Base-by-base conservation (phyloP, 2,113 vertebrate species). In the Vimba vimba region DNA sequence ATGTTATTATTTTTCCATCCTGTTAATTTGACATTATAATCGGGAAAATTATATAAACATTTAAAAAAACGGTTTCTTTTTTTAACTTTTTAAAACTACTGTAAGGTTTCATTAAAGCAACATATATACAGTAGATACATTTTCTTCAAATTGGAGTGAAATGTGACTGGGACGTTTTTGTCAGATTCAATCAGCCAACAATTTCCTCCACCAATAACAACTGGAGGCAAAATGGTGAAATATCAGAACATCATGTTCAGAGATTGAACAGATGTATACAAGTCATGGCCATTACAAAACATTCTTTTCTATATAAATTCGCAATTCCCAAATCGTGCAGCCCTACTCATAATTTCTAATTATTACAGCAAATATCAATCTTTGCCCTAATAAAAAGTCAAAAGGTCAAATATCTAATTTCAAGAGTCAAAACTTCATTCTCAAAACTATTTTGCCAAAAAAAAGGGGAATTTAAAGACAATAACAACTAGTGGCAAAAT, bases 181-280 rank as follows among this genome's bases (percentile, higher is more conserved):
- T 74, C 12, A 25, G 33, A 39, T 71, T 39, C 19, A 12, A 25
- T 15, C 10, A 15, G 10, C 4, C 4, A 0, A 6, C 9, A 47
- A 47, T 3, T 45, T 21, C 15, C 9, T 43, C 3, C 33, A 33
- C 33, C 36, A 80, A 39, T 47, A 62, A 64, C 15, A 62, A 64
- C n/a, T 39, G 3, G 52, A 33, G 50, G 50, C 27, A 77, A 33
- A 77, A 11, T 60, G 30, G 1, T 43, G 19, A 39, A 43, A 25
- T 9, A 80, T 64, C 23, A 64, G 75, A 57, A 57, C 77, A 39
- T 25, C 23, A 68, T 73, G 11, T 79, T 69, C 13, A 52, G 45
- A 82, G 59, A 69, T 23, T 43, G 23, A 81, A 12, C 43, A 69
- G 21, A 30, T 83, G 33, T 45, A 57, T 9, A 82, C 73, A 88